Evolutionary conservation across 2,888 invertebrate genomes (phyloP).

Genomic region (Agriopis aurantiaria): DNA sequence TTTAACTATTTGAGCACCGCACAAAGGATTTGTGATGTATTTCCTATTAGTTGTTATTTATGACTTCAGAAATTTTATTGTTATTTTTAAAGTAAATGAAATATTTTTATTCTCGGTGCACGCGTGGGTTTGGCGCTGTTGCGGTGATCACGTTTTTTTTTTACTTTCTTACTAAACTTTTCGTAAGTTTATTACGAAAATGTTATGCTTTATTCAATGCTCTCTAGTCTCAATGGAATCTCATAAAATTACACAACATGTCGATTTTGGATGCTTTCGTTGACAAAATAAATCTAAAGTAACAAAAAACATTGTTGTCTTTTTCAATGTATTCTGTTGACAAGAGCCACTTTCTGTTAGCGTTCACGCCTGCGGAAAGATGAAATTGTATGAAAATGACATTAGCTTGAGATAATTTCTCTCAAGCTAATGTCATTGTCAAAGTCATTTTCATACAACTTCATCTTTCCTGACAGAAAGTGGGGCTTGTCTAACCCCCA

Average conservation of each 20-base stretch:
- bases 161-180: not conserved
- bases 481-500: no score
- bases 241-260: not conserved
- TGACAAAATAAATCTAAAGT: not conserved
- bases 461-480: no score
- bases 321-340: no score
- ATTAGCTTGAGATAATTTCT: no score
- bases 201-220: not conserved
- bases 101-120: slow-evolving; percentile 26
- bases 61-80: slow-evolving; percentile 10
- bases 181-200: not conserved
- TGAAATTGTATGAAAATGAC: no score
- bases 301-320: no score
- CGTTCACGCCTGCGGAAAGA: no score
- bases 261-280: not conserved
- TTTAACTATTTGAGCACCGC: slow-evolving; percentile 47
- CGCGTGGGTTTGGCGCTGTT: slow-evolving; percentile 1
- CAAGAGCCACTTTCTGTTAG: no score
- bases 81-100: slow-evolving; percentile 2
- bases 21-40: slow-evolving; percentile 56
- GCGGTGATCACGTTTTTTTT: slow-evolving; percentile 1
- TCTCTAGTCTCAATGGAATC: slow-evolving; percentile 10
- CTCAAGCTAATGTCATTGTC: no score
- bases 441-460: no score
- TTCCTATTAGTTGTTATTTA: slow-evolving; percentile 52